phyloP scores from a whole-genome alignment of 2,113 vertebrate species.

The Carassius gibelio region DNA sequence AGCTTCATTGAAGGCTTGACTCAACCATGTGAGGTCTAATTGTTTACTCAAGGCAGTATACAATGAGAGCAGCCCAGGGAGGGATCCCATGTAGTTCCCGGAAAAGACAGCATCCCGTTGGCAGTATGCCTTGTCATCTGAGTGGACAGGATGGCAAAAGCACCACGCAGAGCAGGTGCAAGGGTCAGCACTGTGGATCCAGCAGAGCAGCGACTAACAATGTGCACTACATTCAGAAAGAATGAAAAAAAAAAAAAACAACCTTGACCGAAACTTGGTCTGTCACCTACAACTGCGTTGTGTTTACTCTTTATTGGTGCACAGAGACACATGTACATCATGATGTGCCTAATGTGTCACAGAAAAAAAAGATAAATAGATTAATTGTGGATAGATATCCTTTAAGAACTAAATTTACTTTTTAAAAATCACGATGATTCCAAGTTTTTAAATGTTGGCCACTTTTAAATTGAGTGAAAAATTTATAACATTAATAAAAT shows the following conservation, averaged over 20 bases:
- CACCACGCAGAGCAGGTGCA: conserved; percentile 23
- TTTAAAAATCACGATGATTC: background rate
- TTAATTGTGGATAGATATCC: background rate
- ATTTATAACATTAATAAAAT: background rate
- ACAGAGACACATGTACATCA: background rate
- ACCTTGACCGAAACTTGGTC: background rate
- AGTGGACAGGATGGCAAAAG: conserved; percentile 46
- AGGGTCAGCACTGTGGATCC: conserved; percentile 21
- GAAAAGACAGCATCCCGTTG: conserved; percentile 49
- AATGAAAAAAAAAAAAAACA: background rate
- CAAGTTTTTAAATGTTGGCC: too few species aligned
- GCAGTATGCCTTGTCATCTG: conserved; percentile 51
- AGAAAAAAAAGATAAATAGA: background rate
- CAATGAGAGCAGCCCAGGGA: conserved; percentile 40
- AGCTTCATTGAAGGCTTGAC: conserved; percentile 36
- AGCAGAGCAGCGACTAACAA: conserved; percentile 21
- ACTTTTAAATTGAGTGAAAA: background rate
- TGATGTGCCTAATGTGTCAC: background rate
- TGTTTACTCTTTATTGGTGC: background rate
- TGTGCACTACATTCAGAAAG: background rate
- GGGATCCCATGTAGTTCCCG: conserved; percentile 49
- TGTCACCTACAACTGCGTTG: background rate
- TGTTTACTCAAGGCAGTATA: conserved; percentile 51
- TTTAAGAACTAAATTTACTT: too few species aligned
- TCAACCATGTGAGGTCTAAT: conserved; percentile 28